These are phyloP conservation scores for Caenorhabditis sp. DNA, from an alignment of 2,888 invertebrate species.

Conservation along the genomic window DNA sequence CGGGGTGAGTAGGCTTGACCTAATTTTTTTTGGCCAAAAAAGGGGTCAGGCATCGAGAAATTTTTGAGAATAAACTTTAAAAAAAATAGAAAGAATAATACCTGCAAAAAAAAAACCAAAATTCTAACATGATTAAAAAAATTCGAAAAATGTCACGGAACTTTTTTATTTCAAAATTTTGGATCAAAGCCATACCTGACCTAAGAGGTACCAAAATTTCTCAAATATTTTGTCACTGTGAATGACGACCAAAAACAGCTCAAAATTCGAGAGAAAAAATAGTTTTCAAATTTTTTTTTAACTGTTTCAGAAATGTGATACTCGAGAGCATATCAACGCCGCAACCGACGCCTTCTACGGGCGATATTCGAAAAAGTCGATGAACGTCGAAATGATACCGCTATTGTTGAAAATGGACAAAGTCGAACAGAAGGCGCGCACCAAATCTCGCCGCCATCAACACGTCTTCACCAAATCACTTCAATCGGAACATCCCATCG, in stretches of 20 bases:
- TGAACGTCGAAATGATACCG: constrained; percentile 15
- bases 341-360: constrained; percentile 15
- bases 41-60: no score
- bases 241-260: no score
- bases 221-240: neutral
- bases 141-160: no score
- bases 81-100: no score
- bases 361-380: constrained; percentile 4
- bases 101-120: no score
- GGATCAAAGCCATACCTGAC: no score
- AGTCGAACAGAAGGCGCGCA: constrained; percentile 3
- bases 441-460: constrained; percentile 5
- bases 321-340: neutral
- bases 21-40: no score
- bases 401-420: constrained; percentile 17
- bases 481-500: neutral
- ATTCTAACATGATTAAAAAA: no score
- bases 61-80: no score
- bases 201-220: no score
- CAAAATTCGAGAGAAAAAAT: neutral
- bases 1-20: no score
- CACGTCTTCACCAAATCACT: constrained; percentile 12
- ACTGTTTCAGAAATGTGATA: neutral
- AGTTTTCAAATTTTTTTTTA: neutral
- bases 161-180: no score